Evolutionary conservation across 2,797 vertebrate species (phyloP), one percentile per base, ranked within the genome.

Genomic region (Delichon dasypus): DNA sequence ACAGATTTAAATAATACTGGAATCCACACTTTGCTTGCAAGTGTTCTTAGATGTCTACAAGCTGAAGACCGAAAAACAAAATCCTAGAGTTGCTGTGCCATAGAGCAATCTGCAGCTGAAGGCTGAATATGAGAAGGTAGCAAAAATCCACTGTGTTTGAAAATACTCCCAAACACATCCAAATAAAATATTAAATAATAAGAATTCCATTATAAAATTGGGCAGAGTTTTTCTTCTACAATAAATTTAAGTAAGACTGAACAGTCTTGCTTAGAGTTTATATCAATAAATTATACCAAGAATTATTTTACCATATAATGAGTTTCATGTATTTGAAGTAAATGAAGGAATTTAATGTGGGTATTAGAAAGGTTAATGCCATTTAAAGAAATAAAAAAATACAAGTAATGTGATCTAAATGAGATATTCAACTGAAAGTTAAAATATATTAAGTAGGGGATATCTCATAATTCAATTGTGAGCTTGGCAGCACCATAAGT

Each of bases 341-440:
- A 81, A 44, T 53, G 68, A 93, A 85, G 30, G 88, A 95, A 83
- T 78, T 47, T 91, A 88, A 91, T 87, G 48, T 67, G 18, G 21
- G 7, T 58, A 27, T 57, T 71, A 61, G 54, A 92, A 93, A 86
- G 45, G 50, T 89, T 96, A 93, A 89, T 79, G 23, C 0, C 48
- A 72, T 90, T 88, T 85, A 87, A 96, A 90, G 45, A 91, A 94
- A 76, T 27, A 62, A 23, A 66, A 91, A 85, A 78, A n/a, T 15
- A 26, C 14, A 68, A 27, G 40, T 72, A 83, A 83, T 70, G 34
- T 3, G 6, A 91, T 67, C n/a, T 89, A 92, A 95, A 82, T 68
- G 57, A 93, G 40, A 54, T 93, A 76, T 67, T 93, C 17, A 81
- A 15, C 19, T 60, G 26, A 74, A 91, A 81, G 54, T 27, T 88